Evolutionary conservation across 2,888 invertebrate species (phyloP).

Genomic region (Dendrolimus houi): DNA sequence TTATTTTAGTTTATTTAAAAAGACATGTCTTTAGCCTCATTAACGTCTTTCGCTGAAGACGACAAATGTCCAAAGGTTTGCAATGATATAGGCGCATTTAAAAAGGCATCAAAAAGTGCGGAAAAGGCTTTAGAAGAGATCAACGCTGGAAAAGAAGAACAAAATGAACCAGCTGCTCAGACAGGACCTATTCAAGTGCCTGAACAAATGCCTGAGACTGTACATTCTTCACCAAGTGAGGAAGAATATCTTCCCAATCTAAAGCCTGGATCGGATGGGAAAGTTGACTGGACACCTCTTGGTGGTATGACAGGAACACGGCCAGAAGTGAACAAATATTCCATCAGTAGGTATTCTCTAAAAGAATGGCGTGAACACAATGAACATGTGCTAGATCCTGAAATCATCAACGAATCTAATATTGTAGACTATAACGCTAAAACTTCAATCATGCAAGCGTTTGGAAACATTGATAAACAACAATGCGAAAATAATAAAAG

Average conservation of each 20-base stretch:
- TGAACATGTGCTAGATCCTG: conserved; percentile 64
- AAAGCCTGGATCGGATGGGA: conserved; percentile 82
- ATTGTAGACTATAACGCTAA: conserved; percentile 79
- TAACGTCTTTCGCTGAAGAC: conserved; percentile 42
- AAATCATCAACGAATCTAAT: conserved; percentile 70
- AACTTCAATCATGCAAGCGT: conserved; percentile 79
- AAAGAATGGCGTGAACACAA: conserved; percentile 84
- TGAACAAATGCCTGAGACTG: conserved; percentile 12
- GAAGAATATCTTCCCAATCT: conserved; percentile 42
- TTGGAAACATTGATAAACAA: conserved; percentile 79
- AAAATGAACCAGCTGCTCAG: conserved; percentile 4
- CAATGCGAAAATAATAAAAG: conserved; percentile 81
- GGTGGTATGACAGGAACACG: conserved; percentile 83
- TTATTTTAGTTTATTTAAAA: too few relatives aligned
- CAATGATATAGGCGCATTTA: conserved; percentile 51
- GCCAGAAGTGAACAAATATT: conserved; percentile 85
- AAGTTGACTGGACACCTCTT: conserved; percentile 83
- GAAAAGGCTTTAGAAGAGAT: conserved; percentile 24
- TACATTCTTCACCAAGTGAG: conserved; percentile 19
- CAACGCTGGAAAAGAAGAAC: conserved; percentile 16
- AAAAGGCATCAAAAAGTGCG: conserved; percentile 39
- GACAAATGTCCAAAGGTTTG: conserved; percentile 50
- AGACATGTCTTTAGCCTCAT: neutral
- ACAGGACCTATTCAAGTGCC: neutral
- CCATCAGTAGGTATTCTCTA: conserved; percentile 82